These are phyloP conservation scores for Plecotus auritus DNA, from an alignment of 2,113 vertebrate genomes.

Conservation along the genomic window DNA sequence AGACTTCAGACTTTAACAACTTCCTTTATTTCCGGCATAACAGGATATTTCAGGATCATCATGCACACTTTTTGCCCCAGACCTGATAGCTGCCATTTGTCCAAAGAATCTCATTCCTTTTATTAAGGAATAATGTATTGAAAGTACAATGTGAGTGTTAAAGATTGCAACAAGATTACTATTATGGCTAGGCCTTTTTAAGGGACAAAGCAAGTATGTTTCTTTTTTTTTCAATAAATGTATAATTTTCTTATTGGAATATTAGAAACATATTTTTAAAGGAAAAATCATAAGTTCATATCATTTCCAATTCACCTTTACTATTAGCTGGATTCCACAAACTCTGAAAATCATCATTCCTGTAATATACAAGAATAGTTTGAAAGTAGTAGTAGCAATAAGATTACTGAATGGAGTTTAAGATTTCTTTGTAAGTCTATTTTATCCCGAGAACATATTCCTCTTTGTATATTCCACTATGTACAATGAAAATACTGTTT, in stretches of 20 bases:
- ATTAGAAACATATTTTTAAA: constrained; percentile 1
- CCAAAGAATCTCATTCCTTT: neutral
- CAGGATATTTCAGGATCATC: neutral
- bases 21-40: neutral
- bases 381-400: neutral
- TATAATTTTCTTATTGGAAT: neutral
- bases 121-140: neutral
- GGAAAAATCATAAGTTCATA: neutral
- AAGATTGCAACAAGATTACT: neutral
- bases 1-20: constrained; percentile 3
- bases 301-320: constrained; percentile 2
- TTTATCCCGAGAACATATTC: neutral
- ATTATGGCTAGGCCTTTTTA: neutral
- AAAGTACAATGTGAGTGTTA: neutral
- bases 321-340: neutral
- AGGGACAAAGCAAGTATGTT: neutral
- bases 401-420: neutral
- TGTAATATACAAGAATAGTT: neutral
- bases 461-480: neutral
- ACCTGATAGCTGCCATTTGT: neutral
- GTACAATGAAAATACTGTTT: neutral
- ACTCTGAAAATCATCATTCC: neutral
- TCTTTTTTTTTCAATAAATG: neutral
- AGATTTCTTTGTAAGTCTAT: neutral
- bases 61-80: neutral